These are phyloP conservation scores for Coelopa frigida DNA, from an alignment of 1,140 invertebrate genomes.

Conservation along the genomic window DNA sequence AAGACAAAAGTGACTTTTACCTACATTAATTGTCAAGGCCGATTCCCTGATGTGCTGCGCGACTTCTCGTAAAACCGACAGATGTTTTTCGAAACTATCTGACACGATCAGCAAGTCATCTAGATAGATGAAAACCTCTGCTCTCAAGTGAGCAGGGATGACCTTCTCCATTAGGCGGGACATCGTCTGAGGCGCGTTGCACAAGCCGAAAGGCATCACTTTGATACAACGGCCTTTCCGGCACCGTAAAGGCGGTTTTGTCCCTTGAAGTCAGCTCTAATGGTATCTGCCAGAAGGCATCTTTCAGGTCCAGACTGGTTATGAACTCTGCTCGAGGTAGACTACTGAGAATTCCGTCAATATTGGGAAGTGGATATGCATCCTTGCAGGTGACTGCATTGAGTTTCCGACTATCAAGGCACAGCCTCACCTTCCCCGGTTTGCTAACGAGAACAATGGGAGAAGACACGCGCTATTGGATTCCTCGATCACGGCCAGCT, in stretches of 20 bases:
- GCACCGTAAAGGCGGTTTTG: conserved; percentile 42
- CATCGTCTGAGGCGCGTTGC: conserved; percentile 11
- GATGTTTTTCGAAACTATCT: conserved; percentile 9
- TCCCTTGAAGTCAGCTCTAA: conserved; percentile 14
- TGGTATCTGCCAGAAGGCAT: conserved; percentile 15
- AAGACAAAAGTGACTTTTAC: conserved; percentile 20
- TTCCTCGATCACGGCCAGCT: conserved; percentile 16
- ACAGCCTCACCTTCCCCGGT: conserved; percentile 21
- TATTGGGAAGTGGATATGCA: conserved; percentile 22
- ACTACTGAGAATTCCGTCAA: conserved; percentile 29
- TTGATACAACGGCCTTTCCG: conserved; percentile 32
- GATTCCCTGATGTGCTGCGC: conserved; percentile 9
- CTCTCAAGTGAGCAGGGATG: conserved; percentile 36
- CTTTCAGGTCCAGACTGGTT: conserved; percentile 22
- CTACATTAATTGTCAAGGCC: conserved; percentile 18
- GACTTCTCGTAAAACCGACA: background rate
- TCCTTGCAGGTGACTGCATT: conserved; percentile 28
- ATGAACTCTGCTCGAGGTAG: conserved; percentile 17
- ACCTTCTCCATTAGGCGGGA: conserved; percentile 15
- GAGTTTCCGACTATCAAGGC: conserved; percentile 26
- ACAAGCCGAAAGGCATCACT: conserved; percentile 21
- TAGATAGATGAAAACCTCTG: conserved; percentile 14
- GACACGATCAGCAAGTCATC: conserved; percentile 11
- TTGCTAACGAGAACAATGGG: conserved; percentile 10
- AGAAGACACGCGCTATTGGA: conserved; percentile 5